Percentiles rank a stretch among this genome's conserved stretches.
These are phyloP conservation scores for Decapterus maruadsi DNA, from an alignment of 2,797 vertebrate genomes.

Conservation along the genomic window DNA sequence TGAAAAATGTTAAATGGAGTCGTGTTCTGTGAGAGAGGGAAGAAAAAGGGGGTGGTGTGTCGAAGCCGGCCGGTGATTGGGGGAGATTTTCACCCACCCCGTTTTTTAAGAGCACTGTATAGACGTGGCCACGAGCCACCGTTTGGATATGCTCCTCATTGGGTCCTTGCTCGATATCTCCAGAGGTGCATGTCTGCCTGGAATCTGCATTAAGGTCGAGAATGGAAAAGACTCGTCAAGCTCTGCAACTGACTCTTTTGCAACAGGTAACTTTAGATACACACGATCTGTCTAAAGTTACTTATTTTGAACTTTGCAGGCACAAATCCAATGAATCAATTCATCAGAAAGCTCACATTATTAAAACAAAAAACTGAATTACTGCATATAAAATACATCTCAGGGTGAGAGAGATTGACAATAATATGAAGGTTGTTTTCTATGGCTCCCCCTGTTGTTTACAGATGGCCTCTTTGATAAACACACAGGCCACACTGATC, in stretches of 20 bases:
- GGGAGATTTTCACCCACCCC: slow-evolving; percentile 52
- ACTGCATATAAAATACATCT: not conserved
- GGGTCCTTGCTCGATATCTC: slow-evolving; percentile 3
- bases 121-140: slow-evolving; percentile 26
- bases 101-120: slow-evolving; percentile 35
- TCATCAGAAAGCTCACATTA: no score
- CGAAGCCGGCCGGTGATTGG: slow-evolving; percentile 68
- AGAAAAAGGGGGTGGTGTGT: slow-evolving; percentile 51
- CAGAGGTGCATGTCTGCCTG: not conserved
- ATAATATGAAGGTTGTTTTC: not conserved
- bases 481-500: slow-evolving; percentile 1
- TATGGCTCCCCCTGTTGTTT: not conserved
- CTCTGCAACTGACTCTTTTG: not conserved
- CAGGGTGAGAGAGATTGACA: not conserved
- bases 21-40: slow-evolving; percentile 33
- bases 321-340: no score
- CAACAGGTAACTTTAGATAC: not conserved
- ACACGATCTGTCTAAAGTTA: not conserved
- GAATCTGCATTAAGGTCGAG: not conserved
- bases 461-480: not conserved
- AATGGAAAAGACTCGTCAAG: not conserved
- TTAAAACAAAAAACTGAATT: no score
- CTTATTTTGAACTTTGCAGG: no score
- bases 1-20: slow-evolving; percentile 57
- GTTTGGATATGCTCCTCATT: slow-evolving; percentile 2